Conservation (phyloP, 2,797 vertebrate species). For the Sternotherus odoratus region DNA sequence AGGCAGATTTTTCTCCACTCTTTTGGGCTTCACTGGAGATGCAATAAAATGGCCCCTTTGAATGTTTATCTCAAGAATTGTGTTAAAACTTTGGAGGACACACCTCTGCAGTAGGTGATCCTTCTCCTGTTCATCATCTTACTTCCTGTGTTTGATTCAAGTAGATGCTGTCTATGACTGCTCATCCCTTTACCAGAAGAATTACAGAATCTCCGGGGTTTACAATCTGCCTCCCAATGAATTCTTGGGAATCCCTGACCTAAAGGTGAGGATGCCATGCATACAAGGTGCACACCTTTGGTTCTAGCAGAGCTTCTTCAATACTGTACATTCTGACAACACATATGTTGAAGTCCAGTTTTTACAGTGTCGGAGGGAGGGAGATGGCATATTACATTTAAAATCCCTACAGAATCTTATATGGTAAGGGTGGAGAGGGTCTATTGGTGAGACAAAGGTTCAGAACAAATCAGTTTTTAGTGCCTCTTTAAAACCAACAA, state of each 20-base stretch:
- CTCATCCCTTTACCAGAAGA: slow-evolving; percentile 92
- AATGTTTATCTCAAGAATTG: background rate
- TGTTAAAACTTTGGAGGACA: background rate
- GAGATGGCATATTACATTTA: background rate
- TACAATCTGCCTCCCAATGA: slow-evolving; percentile 97
- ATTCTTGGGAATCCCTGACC: slow-evolving; percentile 92
- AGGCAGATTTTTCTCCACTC: background rate
- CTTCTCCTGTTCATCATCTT: background rate
- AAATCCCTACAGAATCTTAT: background rate
- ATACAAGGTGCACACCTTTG: background rate
- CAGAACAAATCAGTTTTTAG: background rate
- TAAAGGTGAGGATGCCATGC: slow-evolving; percentile 84
- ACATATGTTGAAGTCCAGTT: background rate
- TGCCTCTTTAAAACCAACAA: background rate
- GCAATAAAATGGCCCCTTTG: background rate
- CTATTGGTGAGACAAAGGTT: background rate
- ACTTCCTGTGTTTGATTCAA: slow-evolving; percentile 25
- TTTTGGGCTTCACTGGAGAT: background rate
- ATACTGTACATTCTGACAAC: background rate
- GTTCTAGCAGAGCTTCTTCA: background rate
- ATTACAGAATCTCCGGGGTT: slow-evolving; percentile 94
- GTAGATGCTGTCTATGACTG: slow-evolving; percentile 97
- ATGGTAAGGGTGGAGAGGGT: rapidly evolving
- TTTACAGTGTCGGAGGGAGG: background rate
- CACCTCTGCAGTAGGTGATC: rapidly evolving